Base-by-base conservation (phyloP, 2,113 vertebrate genomes). In the Urocynchramus pylzowi region DNA sequence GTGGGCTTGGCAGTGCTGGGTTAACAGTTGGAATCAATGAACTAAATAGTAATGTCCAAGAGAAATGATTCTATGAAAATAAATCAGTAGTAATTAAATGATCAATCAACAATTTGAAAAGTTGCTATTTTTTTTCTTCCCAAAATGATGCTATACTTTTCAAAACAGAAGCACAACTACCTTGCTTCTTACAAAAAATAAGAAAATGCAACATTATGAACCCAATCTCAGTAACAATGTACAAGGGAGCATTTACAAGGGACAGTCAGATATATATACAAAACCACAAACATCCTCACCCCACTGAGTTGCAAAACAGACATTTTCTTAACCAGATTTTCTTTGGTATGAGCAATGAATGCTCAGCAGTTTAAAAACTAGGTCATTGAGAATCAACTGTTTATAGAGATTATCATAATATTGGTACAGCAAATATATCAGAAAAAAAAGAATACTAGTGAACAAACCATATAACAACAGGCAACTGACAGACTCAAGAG, bases 371-470 rank as follows among this genome's bases (percentile, higher is more conserved):
- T 95, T 82, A 68, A 82, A 89, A 95, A 91, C 89, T 27, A 92
- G 84, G 87, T 87, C 77, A 77, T 37, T 87, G 56, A 54, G 33
- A 84, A 74, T 78, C 60, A 94, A 53, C 47, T 75, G 12, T 64
- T 95, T 94, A 75, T 90, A 95, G 31, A 84, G 33, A 92, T 91
- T 91, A 89, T 59, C 19, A 78, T 87, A 95, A 74, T 71, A 87
- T 41, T 60, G 39, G 16, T 35, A 79, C 8, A 69, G 26, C n/a
- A 84, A 84, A 80, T 82, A 87, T 24, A 83, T 13, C 12, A 90
- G 39, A 65, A 93, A 86, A 96, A 24, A 89, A n/a, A 8, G 8
- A 78, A 9, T 27, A 78, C 54, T 12, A 52, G 16, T 31, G 27
- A 77, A 70, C 24, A 64, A 89, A 92, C 18, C 4, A 2, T 22